Percentiles rank a stretch among this genome's conserved stretches.
Conservation (phyloP, 2,888 invertebrate genomes). For the Leptogaster cylindrica region DNA sequence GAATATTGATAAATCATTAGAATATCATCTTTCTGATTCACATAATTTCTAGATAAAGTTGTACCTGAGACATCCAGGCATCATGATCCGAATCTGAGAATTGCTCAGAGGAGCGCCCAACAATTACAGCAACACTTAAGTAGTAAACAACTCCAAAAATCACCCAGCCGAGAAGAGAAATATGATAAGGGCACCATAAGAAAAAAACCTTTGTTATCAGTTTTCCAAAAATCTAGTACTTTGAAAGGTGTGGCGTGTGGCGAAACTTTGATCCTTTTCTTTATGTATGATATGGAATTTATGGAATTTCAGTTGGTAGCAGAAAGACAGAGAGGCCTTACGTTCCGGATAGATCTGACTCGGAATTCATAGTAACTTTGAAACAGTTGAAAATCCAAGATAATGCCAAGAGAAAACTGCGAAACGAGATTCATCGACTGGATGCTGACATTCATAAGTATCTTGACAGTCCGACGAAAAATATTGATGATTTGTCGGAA, state of each 20-base stretch:
- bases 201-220: slow-evolving; percentile 57
- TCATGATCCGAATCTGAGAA: slow-evolving; percentile 53
- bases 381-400: slow-evolving; percentile 59
- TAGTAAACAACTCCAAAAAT: slow-evolving; percentile 15
- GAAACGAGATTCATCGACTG: slow-evolving; percentile 58
- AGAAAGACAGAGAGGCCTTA: slow-evolving; percentile 44
- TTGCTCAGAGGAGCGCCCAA: slow-evolving; percentile 24
- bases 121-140: slow-evolving; percentile 44
- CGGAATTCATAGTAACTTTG: slow-evolving; percentile 55
- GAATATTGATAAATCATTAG: background rate
- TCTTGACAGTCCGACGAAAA: slow-evolving; percentile 54
- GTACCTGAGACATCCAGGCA: slow-evolving; percentile 60
- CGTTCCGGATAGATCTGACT: slow-evolving; percentile 56
- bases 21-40: slow-evolving; percentile 44
- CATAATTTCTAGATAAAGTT: slow-evolving; percentile 50
- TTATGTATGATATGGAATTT: background rate
- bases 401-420: slow-evolving; percentile 59
- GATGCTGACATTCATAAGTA: slow-evolving; percentile 57
- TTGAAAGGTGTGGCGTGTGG: slow-evolving; percentile 21
- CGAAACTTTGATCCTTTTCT: background rate
- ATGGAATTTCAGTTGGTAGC: slow-evolving; percentile 3
- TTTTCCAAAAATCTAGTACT: slow-evolving; percentile 56
- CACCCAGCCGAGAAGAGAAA: slow-evolving; percentile 39
- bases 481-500: slow-evolving; percentile 86
- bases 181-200: slow-evolving; percentile 50